Evolutionary conservation across 2,113 vertebrate genomes (phyloP), one percentile per base, ranked within the genome.

Genomic region (Amblyopsis rosae): DNA sequence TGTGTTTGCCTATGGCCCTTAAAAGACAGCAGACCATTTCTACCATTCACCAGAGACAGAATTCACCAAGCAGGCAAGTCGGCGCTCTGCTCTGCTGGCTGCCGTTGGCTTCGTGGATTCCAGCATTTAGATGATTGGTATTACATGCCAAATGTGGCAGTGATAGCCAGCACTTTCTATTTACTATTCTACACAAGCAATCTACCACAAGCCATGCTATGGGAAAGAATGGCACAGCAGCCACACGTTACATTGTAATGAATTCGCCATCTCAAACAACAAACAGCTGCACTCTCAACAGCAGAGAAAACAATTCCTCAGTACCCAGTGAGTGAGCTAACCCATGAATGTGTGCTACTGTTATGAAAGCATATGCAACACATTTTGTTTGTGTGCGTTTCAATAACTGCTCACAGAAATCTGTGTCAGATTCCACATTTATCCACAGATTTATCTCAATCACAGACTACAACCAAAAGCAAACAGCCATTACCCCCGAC

Each of bases 161-260:
- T 62, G 69, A 61, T 48, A 61, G 56, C 73, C 55, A 68, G 76
- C 49, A 59, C 62, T 72, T 66, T 66, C n/a, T 67, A 4, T 41
- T 26, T 47, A 19, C 67, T 58, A 33, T 35, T 50, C 50, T 59
- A 12, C 46, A 53, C 41, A 12, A 9, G 9, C 49, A 50, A 41
- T 66, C 16, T 57, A 47, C 17, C 56, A 65, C 35, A 69, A 11
- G n/a, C n/a, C 11, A 49, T 48, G 72, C 35, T 65, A 59, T 61
- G 7, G 62, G 32, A 46, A 50, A 26, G 26, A 26, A 26, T 3
- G 15, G 79, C 74, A 72, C 48, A 32, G 12, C 56, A 41, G 59
- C 60, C 47, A 59, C 73, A 73, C 76, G 64, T 70, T 58, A 35
- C 70, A 26, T 71, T 76, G 59, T 69, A 67, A 79, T 63, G 68